These are phyloP conservation scores for Tenthredo livida DNA, from an alignment of 2,888 invertebrate genomes.

Conservation along the genomic window DNA sequence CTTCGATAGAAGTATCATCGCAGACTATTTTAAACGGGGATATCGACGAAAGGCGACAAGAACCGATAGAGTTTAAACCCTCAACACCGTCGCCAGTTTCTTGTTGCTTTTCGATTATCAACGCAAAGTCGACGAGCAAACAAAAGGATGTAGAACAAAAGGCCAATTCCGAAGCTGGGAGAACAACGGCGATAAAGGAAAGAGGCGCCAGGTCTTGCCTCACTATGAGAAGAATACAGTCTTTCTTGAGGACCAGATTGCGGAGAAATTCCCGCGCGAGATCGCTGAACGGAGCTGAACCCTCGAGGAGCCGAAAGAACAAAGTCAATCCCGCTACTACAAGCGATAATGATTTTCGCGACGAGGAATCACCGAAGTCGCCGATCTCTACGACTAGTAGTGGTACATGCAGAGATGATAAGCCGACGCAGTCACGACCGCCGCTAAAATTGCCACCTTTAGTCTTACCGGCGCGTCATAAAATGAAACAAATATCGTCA, in stretches of 20 bases:
- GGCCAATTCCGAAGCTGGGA: not conserved
- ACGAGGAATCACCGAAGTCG: constrained; percentile 40
- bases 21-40: constrained; percentile 58
- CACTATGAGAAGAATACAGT: constrained; percentile 71
- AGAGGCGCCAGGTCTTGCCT: constrained; percentile 65
- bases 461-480: constrained; percentile 62
- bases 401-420: constrained; percentile 17
- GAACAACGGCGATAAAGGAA: constrained; percentile 6
- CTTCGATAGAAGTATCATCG: constrained; percentile 71
- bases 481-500: constrained; percentile 56
- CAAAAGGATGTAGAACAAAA: not conserved
- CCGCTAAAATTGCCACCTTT: constrained; percentile 68
- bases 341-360: constrained; percentile 37
- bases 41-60: constrained; percentile 26
- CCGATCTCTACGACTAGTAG: not conserved
- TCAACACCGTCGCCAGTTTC: constrained; percentile 75
- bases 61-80: constrained; percentile 67
- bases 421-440: constrained; percentile 39
- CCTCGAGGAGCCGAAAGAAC: constrained; percentile 63
- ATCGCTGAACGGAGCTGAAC: constrained; percentile 59
- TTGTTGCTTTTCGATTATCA: constrained; percentile 74
- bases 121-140: constrained; percentile 59
- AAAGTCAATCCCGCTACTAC: constrained; percentile 64
- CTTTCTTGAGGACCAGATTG: constrained; percentile 69
- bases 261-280: constrained; percentile 67